These are phyloP conservation scores for Eristalis arbustorum DNA, from an alignment of 2,888 invertebrate genomes.

Conservation along the genomic window DNA sequence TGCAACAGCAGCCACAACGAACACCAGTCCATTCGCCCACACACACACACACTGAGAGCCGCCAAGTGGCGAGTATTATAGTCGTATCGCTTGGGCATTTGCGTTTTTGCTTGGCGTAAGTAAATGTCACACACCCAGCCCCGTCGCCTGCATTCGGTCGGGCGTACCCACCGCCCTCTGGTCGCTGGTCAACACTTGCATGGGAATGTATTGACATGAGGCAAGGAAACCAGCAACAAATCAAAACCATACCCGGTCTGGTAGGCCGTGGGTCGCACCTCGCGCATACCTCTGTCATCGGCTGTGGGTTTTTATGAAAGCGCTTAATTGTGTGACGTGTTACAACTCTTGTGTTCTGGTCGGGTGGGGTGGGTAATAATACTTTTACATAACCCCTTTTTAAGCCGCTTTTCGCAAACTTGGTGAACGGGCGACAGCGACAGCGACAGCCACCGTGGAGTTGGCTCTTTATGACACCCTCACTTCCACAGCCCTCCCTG, in stretches of 20 bases:
- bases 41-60: not conserved
- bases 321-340: constrained; percentile 58
- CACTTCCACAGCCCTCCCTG: not conserved
- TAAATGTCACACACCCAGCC: constrained; percentile 15
- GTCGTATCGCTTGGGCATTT: not conserved
- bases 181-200: constrained; percentile 24
- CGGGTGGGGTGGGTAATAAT: constrained; percentile 34
- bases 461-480: not conserved
- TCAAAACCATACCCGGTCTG: not conserved
- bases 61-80: not conserved
- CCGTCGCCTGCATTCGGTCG: too few species aligned
- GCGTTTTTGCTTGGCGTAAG: constrained; percentile 3
- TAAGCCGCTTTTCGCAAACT: constrained; percentile 51
- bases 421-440: not conserved
- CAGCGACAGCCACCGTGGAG: constrained; percentile 2
- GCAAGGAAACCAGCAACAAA: constrained; percentile 22
- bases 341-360: not conserved
- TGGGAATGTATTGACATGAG: constrained; percentile 46
- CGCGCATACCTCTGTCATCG: constrained; percentile 10
- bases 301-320: constrained; percentile 42
- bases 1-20: constrained; percentile 52
- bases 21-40: constrained; percentile 32
- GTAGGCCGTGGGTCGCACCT: constrained; percentile 7
- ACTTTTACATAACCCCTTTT: constrained; percentile 50
- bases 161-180: not conserved